Base-by-base conservation (phyloP, 2,113 vertebrate genomes). In the Grammomys surdaster region DNA sequence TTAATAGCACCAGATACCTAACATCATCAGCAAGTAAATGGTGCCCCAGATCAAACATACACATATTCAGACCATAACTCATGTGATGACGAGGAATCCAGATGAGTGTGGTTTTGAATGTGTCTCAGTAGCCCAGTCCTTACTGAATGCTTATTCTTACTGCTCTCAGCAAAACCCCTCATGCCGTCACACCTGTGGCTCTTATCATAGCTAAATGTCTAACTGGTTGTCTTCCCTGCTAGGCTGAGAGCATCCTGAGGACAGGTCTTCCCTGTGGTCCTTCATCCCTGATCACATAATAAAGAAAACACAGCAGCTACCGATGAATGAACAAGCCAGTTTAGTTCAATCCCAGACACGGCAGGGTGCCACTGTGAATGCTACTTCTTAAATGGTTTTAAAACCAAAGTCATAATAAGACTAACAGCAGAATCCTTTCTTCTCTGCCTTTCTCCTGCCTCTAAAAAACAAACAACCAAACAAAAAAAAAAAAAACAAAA, bases 341-440 rank as follows among this genome's bases (percentile, higher is more conserved):
- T 67, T 67, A 76, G 16, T 65, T 63, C 85, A 87, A 81, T 65
- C 58, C 24, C 54, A 24, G 56, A 58, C 85, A 69, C 84, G 82
- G 46, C 36, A 0, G 88, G 90, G 96, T 85, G 54, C 78, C 67
- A 67, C 95, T 20, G 7, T 82, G 67, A 95, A 97, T 81, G 17
- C 46, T 96, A 56, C 89, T 76, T 94, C 77, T 77, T 91, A 90
- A 76, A 96, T 58, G 60, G 76, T 92, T 93, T 67, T 82, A 88
- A 97, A 94, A 94, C 88, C 95, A 97, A 97, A 96, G 88, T 82
- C 12, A 0, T 78, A 67, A 90, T 88, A 95, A 97, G 96, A 94
- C 87, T 91, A 96, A 96, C 77, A 94, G 92, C 88, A 60, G 86
- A 78, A 60, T 87, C 81, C 89, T 94, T 95, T 97, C 77, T 93